Percentiles rank a stretch among this genome's conserved stretches.
phyloP scores from a whole-genome alignment of 2,797 vertebrate species.

The Lophotriccus pileatus region DNA sequence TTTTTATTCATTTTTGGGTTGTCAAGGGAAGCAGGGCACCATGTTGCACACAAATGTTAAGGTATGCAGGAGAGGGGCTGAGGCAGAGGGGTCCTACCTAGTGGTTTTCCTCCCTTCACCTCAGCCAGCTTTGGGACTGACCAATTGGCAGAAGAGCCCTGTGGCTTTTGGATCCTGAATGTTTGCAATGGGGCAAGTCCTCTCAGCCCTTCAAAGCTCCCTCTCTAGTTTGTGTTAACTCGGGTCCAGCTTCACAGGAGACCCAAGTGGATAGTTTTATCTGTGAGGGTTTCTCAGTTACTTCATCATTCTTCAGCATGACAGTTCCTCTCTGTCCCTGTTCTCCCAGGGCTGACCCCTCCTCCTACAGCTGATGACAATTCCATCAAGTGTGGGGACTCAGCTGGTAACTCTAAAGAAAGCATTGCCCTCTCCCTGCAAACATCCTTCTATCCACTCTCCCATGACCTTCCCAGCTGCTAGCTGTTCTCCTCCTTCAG shows the following conservation, averaged over 20 bases:
- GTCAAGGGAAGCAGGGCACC: neutral
- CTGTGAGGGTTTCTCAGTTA: neutral
- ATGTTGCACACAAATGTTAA: fast-evolving
- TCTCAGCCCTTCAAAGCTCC: neutral
- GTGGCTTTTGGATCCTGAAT: neutral
- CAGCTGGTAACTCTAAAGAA: neutral
- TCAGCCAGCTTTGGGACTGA: neutral
- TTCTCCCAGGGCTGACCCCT: neutral
- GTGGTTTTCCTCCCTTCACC: neutral
- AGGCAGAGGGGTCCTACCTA: neutral
- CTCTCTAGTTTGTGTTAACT: neutral
- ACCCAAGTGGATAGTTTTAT: neutral
- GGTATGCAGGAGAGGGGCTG: neutral
- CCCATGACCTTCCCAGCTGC: fast-evolving
- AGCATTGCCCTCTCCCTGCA: neutral
- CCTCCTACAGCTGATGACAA: neutral
- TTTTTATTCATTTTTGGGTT: neutral
- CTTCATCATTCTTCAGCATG: neutral
- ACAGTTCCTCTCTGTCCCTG: neutral
- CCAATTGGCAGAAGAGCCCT: neutral
- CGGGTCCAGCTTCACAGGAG: neutral
- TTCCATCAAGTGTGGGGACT: neutral
- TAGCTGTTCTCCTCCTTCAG: neutral
- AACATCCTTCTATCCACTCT: neutral
- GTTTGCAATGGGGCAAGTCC: neutral